Base-by-base conservation (phyloP, 2,888 invertebrate genomes). In the Coronaproctus castanopsis region DNA sequence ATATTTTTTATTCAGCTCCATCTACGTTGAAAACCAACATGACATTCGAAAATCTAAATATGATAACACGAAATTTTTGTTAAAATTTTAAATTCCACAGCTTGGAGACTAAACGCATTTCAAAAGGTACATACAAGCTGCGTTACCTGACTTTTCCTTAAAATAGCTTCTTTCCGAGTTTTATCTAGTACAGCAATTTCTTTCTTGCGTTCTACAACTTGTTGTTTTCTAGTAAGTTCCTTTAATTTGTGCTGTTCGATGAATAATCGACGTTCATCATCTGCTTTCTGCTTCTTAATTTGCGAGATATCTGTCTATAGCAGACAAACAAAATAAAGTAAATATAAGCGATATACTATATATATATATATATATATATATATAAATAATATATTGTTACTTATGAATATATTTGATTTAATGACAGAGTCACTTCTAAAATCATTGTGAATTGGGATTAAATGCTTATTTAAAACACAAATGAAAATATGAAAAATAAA, bases 161-260 rank as follows among this genome's bases (percentile, higher is more conserved):
- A 72, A 66, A 91, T 83, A 64, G 87, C 87, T 71, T 89, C 89
- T 68, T 88, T 79, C 66, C 90, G 78, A 69, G 88, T 88, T 69
- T 84, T 76, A 68, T 91, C 90, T 55, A 89, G 89, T 71, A 90
- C 89, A 78, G 85, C 83, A 74, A 91, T 88, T 70, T 86, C 82
- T 68, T 82, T 80, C 73, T 90, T 90, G 67, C 90, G 79, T 75
- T 91, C 90, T 75, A 90, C 91, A 64, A 90, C 90, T 63, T 67
- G 68, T 36, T 65, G 66, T 22, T 67, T 61, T 54, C 67, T 65
- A 57, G 83, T 83, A 68, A 80, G 81, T 71, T 91, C 90, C 64
- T 81, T 81, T 63, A 78, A 75, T 67, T 86, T 80, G 71, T 88
- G 80, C 69, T 90, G 89, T 64, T 88, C 88, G 70, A 89, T 82